Conservation (phyloP, 2,888 invertebrate genomes). For the Standfussiana lucernea region DNA sequence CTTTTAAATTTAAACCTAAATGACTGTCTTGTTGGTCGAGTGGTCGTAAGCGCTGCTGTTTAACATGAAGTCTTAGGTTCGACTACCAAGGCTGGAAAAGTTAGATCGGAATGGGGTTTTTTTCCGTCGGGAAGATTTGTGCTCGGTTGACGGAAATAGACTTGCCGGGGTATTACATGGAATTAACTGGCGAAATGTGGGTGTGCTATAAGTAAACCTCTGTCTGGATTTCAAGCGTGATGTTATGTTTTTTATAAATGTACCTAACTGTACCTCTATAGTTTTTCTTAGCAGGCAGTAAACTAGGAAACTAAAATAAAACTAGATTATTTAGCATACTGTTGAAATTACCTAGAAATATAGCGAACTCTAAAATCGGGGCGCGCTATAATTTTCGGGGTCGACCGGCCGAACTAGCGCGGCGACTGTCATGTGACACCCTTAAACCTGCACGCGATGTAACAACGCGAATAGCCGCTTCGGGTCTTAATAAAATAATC, state of each 20-base stretch:
- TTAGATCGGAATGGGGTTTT: not conserved
- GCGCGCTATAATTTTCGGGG: conserved; percentile 48
- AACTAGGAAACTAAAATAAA: not conserved
- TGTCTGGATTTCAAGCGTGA: not conserved
- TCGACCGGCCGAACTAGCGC: conserved; percentile 44
- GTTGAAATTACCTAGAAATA: conserved; percentile 1
- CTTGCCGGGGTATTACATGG: not conserved
- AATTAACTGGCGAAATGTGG: not conserved
- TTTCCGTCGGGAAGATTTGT: not conserved
- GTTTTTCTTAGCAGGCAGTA: not conserved
- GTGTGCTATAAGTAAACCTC: conserved; percentile 1
- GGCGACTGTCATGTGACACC: conserved; percentile 55
- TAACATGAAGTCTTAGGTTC: not conserved
- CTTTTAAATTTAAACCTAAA: conserved; percentile 4
- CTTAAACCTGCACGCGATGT: conserved; percentile 59
- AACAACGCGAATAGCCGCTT: conserved; percentile 33
- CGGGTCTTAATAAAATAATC: conserved; percentile 53
- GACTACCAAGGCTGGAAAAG: not conserved
- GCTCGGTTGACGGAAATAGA: not conserved
- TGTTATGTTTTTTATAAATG: not conserved
- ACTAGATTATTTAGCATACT: not conserved
- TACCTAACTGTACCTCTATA: not conserved
- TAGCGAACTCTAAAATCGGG: conserved; percentile 27
- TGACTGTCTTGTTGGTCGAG: not conserved
- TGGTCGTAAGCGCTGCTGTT: not conserved